Percentiles rank a stretch among this genome's conserved stretches.
These are phyloP conservation scores for Ailuropoda melanoleuca DNA, from an alignment of 2,113 vertebrate species.

Conservation along the genomic window DNA sequence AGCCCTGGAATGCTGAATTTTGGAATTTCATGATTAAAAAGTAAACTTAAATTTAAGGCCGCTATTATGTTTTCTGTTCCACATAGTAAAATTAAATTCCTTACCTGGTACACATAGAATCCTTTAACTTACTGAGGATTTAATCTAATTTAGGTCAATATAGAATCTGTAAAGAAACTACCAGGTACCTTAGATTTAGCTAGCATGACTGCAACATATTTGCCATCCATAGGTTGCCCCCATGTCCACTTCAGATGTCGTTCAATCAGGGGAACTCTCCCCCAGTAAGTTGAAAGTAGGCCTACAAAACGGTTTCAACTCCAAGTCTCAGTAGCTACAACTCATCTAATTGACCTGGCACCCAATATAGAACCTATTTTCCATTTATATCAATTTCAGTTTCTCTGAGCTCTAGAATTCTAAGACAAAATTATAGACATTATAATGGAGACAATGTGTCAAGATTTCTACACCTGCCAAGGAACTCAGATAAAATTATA, in stretches of 20 bases:
- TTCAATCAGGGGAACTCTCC: not conserved
- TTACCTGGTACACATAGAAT: constrained; percentile 26
- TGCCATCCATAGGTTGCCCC: not conserved
- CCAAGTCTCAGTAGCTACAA: not conserved
- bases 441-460: constrained; percentile 20
- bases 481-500: constrained; percentile 32
- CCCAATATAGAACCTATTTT: not conserved
- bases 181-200: not conserved
- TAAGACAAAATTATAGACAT: constrained; percentile 15
- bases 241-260: not conserved
- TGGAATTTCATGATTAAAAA: constrained; percentile 41
- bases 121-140: not conserved
- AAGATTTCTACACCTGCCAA: constrained; percentile 20
- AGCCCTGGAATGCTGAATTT: constrained; percentile 27
- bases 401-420: constrained; percentile 40
- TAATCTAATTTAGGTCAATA: not conserved
- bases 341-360: not conserved
- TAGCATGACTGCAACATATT: not conserved
- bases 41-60: constrained; percentile 40
- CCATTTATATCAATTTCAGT: constrained; percentile 34
- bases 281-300: not conserved
- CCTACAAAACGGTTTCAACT: not conserved
- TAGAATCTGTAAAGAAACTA: not conserved
- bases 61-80: not conserved
- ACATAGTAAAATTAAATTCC: not conserved